Evolutionary conservation across 2,888 invertebrate species (phyloP).

Genomic region (Bugulina stolonifera): DNA sequence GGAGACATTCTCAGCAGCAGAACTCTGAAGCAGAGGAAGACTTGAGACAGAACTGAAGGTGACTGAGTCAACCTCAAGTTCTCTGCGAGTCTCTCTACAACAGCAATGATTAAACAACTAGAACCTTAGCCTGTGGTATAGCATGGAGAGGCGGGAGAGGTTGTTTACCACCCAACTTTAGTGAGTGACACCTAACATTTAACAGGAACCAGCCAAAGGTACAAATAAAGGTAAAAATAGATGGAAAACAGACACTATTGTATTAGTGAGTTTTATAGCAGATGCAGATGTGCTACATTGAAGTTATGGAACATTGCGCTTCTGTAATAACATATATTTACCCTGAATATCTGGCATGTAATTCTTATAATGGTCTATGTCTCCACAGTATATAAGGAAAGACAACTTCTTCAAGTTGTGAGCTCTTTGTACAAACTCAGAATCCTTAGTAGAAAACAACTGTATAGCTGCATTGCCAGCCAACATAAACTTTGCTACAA

Average conservation of each 20-base stretch:
- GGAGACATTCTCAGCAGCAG: slow-evolving; percentile 76
- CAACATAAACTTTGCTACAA: slow-evolving; percentile 67
- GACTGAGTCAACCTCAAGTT: slow-evolving; percentile 71
- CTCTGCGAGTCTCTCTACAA: slow-evolving; percentile 74
- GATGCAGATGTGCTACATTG: too few species aligned
- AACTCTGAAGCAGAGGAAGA: slow-evolving; percentile 81
- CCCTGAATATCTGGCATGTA: slow-evolving; percentile 85
- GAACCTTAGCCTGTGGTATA: too few species aligned
- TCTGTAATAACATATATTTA: too few species aligned
- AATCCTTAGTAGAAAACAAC: slow-evolving; percentile 74
- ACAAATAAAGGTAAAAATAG: too few species aligned
- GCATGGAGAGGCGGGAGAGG: too few species aligned
- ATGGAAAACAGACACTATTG: too few species aligned
- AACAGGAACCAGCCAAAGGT: too few species aligned
- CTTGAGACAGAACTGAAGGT: slow-evolving; percentile 71
- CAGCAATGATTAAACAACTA: too few species aligned
- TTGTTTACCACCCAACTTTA: too few species aligned
- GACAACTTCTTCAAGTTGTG: slow-evolving; percentile 74
- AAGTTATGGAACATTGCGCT: too few species aligned
- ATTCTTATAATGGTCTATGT: slow-evolving; percentile 77
- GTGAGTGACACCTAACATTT: too few species aligned
- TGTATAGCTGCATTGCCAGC: slow-evolving; percentile 73
- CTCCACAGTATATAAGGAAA: slow-evolving; percentile 78
- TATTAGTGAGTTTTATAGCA: too few species aligned
- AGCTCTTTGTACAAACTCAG: slow-evolving; percentile 75